These are phyloP conservation scores for Heliconius ismenius DNA, from an alignment of 2,888 invertebrate species.

Conservation along the genomic window DNA sequence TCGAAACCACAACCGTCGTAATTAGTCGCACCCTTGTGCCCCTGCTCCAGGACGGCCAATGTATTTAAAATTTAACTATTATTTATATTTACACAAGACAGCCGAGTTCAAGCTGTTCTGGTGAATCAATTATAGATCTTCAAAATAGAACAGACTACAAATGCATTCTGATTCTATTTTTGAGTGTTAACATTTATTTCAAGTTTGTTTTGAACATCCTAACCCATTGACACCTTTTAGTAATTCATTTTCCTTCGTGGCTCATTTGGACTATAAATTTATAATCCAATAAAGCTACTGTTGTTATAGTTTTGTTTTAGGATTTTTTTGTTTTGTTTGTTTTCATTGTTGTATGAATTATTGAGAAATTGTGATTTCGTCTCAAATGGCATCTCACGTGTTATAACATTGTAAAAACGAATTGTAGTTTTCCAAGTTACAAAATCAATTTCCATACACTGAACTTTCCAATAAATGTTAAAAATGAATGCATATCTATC, in stretches of 20 bases:
- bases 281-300: no score
- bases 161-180: slow-evolving; percentile 43
- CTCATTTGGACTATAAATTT: no score
- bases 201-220: slow-evolving; percentile 64
- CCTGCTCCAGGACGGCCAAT: neutral
- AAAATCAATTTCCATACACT: neutral
- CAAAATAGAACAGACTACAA: neutral
- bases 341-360: no score
- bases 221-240: slow-evolving; percentile 67
- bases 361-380: no score
- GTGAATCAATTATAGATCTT: neutral
- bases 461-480: neutral
- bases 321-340: no score
- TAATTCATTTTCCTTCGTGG: neutral
- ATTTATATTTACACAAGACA: neutral
- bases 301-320: no score
- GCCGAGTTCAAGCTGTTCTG: neutral
- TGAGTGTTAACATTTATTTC: slow-evolving; percentile 66
- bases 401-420: no score
- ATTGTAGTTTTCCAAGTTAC: neutral
- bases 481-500: neutral
- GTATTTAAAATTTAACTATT: neutral
- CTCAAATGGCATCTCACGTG: no score
- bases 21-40: neutral
- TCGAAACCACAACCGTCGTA: no score